A percentile compares a stretch with the other conserved stretches of the same genome.
Conservation (phyloP, 2,888 invertebrate genomes). For the Lucinisca nassula region DNA sequence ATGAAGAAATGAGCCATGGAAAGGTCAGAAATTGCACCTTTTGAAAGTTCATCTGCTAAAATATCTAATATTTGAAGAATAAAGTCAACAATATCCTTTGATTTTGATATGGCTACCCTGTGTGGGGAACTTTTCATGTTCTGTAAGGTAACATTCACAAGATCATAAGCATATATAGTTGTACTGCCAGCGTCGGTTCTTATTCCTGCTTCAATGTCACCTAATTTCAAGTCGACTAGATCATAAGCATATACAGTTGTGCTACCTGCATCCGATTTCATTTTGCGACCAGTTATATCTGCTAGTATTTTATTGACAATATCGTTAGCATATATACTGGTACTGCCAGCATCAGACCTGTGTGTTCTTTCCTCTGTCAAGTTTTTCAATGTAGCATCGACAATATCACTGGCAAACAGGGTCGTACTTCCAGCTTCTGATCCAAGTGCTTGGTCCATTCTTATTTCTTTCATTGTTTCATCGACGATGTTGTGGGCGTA, state of each 20-base stretch:
- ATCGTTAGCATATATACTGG: neutral
- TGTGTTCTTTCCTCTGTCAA: constrained; percentile 21
- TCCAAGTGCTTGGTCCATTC: neutral
- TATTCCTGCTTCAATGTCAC: constrained; percentile 19
- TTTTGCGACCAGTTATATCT: neutral
- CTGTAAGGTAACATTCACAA: constrained; percentile 43
- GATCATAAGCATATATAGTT: constrained; percentile 39
- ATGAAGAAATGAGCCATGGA: constrained; percentile 66
- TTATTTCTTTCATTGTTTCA: neutral
- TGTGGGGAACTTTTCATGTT: constrained; percentile 15
- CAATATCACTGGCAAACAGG: constrained; percentile 26
- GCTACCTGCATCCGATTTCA: constrained; percentile 34
- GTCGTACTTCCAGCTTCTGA: constrained; percentile 32
- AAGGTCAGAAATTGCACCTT: constrained; percentile 56
- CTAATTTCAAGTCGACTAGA: constrained; percentile 39
- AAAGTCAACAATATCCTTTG: constrained; percentile 54
- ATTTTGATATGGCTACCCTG: neutral
- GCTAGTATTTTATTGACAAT: neutral
- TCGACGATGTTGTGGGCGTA: neutral
- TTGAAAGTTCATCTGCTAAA: constrained; percentile 43
- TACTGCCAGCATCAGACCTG: neutral
- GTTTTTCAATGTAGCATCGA: constrained; percentile 42
- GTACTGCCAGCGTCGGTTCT: constrained; percentile 38
- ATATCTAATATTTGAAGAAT: constrained; percentile 49
- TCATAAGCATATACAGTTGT: constrained; percentile 42